A percentile compares a stretch with the other conserved stretches of the same genome.
Conservation (phyloP, 2,797 vertebrate species). For the Sebastes taczanowskii region DNA sequence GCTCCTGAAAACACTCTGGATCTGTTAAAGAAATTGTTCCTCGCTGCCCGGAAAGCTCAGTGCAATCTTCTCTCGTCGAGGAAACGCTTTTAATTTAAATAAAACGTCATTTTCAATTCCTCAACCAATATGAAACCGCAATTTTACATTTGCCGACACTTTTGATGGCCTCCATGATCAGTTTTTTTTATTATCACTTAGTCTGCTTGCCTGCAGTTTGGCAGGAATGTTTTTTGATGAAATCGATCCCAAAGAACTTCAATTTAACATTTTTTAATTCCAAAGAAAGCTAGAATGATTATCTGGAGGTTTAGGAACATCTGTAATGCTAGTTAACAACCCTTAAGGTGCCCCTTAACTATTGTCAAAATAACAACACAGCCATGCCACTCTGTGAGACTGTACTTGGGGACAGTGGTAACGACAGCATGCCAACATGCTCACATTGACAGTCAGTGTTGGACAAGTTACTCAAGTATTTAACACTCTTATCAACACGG, state of each 20-base stretch:
- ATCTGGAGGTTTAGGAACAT: neutral
- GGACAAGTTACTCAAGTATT: too few relatives aligned
- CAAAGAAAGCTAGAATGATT: neutral
- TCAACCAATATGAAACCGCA: neutral
- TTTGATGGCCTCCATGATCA: neutral
- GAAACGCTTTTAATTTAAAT: slow-evolving; percentile 4
- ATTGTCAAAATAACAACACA: neutral
- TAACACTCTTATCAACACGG: too few relatives aligned
- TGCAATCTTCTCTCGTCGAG: neutral
- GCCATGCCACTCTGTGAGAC: neutral
- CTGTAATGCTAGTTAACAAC: neutral
- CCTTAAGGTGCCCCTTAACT: neutral
- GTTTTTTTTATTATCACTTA: neutral
- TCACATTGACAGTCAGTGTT: neutral
- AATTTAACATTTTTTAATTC: neutral
- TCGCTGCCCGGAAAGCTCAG: neutral
- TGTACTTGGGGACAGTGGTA: neutral
- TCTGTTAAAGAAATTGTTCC: slow-evolving; percentile 28
- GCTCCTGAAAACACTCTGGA: slow-evolving; percentile 45
- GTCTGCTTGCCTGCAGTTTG: neutral
- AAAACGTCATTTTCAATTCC: neutral
- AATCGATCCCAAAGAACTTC: neutral
- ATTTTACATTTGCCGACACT: neutral
- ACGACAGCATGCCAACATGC: neutral
- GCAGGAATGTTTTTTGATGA: neutral